Evolutionary conservation across 2,888 invertebrate species (phyloP), one percentile per base, ranked within the genome.

Genomic region (Timema cristinae): DNA sequence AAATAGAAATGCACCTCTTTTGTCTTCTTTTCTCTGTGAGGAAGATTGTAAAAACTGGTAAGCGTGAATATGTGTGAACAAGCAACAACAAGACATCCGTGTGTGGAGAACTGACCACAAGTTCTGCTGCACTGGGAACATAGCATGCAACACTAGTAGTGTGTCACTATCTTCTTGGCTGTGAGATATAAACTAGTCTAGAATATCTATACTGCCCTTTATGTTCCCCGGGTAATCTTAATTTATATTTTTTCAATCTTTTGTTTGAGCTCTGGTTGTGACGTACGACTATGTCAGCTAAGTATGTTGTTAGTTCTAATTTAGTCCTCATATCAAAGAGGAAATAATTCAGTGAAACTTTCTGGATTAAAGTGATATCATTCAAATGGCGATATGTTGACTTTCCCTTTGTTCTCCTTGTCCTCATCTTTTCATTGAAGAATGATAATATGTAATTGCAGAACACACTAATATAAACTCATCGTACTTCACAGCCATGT

Each of bases 191-290:
- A 56, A 16, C 13, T 7, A 7, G 56, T 7, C 56, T 56, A 16
- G 56, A 56, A 56, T 16, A 6, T 56, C 56, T 15, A 56, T 10
- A 10, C 16, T 56, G 56, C 56, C 56, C 16, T 56, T 56, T 56
- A 16, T 6, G 56, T 56, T 56, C 56, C 56, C 56, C 56, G 16
- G 6, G n/a, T n/a, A n/a, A n/a, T 16, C 56, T 15, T 10, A 16
- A 56, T 56, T 56, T 56, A 15, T 56, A n/a, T n/a, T 56, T 56
- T 56, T 56, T 56, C 56, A 56, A 10, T 56, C 56, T 56, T 13
- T 56, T 7, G 56, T 6, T 56, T 15, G 56, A 56, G 10, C 56
- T 7, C 10, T 56, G 13, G 56, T 16, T 56, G 56, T 56, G 56
- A 6, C 16, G 7, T 56, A 56, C 13, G 56, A 56, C 56, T 16